phyloP scores from a whole-genome alignment of 2,797 vertebrate species.

The Pseudomugil tenellus region DNA sequence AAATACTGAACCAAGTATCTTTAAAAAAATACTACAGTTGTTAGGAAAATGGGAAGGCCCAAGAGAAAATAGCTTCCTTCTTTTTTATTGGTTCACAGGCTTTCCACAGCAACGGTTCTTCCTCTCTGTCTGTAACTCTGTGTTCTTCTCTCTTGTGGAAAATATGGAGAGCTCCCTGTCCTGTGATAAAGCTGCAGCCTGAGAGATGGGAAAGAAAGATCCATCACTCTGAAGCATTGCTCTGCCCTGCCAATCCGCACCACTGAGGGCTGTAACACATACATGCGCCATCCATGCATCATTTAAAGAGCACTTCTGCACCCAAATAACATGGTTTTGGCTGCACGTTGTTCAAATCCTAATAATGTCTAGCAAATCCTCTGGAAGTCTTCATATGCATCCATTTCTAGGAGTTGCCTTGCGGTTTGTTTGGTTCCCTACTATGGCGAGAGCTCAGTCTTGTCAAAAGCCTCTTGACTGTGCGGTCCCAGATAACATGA shows the following conservation, averaged over 20 bases:
- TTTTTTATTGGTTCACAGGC: constrained; percentile 71
- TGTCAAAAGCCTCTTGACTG: constrained; percentile 45
- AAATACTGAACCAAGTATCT: constrained; percentile 13
- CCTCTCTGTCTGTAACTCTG: constrained; percentile 41
- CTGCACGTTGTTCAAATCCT: constrained; percentile 45
- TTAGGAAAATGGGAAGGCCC: constrained; percentile 64
- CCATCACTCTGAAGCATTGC: constrained; percentile 71
- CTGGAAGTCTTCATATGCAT: constrained; percentile 59
- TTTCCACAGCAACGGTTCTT: constrained; percentile 53
- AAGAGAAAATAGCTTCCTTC: constrained; percentile 62
- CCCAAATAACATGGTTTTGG: constrained; percentile 70
- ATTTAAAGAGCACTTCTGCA: constrained; percentile 70
- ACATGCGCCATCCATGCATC: constrained; percentile 74
- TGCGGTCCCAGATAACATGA: constrained; percentile 62
- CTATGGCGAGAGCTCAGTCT: constrained; percentile 43
- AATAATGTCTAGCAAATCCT: constrained; percentile 59
- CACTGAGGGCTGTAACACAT: constrained; percentile 72
- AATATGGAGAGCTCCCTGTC: constrained; percentile 67
- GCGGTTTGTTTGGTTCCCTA: constrained; percentile 60
- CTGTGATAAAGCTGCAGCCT: constrained; percentile 83
- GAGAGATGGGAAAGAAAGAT: constrained; percentile 75
- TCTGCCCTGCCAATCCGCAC: constrained; percentile 70
- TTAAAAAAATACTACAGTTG: constrained; percentile 46
- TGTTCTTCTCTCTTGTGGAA: constrained; percentile 67
- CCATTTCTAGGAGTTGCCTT: constrained; percentile 60